Base-by-base conservation (phyloP, 2,888 invertebrate genomes). In the Thymelicus lineola region DNA sequence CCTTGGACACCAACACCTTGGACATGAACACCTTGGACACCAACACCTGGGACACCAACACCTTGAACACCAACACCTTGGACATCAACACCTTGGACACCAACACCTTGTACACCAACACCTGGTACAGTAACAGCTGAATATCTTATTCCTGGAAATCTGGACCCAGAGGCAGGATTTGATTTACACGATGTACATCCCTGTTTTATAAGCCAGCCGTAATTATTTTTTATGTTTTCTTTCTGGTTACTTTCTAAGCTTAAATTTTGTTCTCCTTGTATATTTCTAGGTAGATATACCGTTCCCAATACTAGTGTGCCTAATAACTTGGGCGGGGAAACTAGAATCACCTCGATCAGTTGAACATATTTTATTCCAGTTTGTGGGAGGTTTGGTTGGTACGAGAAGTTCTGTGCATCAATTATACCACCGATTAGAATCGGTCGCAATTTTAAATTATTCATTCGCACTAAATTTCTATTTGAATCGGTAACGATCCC, bases 401-500 rank as follows among this genome's bases (percentile, higher is more conserved):
- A 35, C n/a, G 42, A 53, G 9, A 53, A 20, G 9, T 6, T 53
- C 10, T 53, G 53, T 20, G 53, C 10, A 53, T 53, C 53, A 48
- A 42, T 46, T 48, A 42, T 35, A 12, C 83, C 79, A 0, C 88
- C 87, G 28, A 91, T 79, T 0, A 88, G 71, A 53, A 89, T 78
- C 1, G 87, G 86, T 9, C 82, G 79, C 1, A 91, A 70, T 66
- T 79, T 77, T 12, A 91, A 71, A 69, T 87, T 82, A 0, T 75
- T 61, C 0, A 81, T 72, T 57, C 83, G 77, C 10, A 85, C 73
- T 7, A 73, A 59, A 28, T 75, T 72, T 7, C 88, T 88, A 1
- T 79, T 70, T 1, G 76, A 72, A 74, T 86, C 82, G 12, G 74
- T 15, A 86, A 71, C 0, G 76, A 63, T 20, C 85, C 88, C 42